phyloP scores from a whole-genome alignment of 2,888 invertebrate genomes.

The Drosophila colorata region DNA sequence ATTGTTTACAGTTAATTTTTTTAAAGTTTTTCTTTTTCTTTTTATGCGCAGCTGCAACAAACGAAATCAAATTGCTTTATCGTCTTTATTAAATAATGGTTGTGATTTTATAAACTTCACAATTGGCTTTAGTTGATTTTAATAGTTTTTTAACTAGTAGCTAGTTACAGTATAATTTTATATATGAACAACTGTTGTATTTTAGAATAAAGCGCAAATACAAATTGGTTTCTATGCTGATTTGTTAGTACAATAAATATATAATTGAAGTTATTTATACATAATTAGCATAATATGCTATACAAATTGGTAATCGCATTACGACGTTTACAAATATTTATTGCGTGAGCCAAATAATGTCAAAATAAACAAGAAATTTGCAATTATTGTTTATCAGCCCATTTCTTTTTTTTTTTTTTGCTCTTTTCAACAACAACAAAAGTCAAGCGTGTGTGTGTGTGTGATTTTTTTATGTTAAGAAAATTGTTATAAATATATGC shows the following conservation, averaged over 20 bases:
- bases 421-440: conserved; percentile 63
- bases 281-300: conserved; percentile 34
- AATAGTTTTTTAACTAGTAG: conserved; percentile 40
- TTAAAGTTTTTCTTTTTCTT: too few species aligned
- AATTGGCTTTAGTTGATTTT: conserved; percentile 23
- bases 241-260: conserved; percentile 55
- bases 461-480: conserved; percentile 27
- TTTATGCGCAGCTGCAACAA: conserved; percentile 26
- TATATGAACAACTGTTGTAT: conserved; percentile 38
- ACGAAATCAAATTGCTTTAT: background rate
- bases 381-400: conserved; percentile 42
- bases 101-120: conserved; percentile 39
- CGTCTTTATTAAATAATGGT: conserved; percentile 32
- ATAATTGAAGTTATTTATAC: conserved; percentile 46
- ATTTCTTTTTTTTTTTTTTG: conserved; percentile 11
- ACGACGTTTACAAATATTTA: conserved; percentile 35
- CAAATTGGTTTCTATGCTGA: conserved; percentile 11
- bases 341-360: conserved; percentile 23
- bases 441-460: conserved; percentile 51
- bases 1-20: background rate
- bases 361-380: conserved; percentile 2
- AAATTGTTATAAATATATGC: conserved; percentile 51
- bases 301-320: conserved; percentile 30
- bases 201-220: conserved; percentile 46
- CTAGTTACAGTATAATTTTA: conserved; percentile 49